These are phyloP conservation scores for Rhinoderma darwinii DNA, from an alignment of 2,113 vertebrate species.

Conservation along the genomic window DNA sequence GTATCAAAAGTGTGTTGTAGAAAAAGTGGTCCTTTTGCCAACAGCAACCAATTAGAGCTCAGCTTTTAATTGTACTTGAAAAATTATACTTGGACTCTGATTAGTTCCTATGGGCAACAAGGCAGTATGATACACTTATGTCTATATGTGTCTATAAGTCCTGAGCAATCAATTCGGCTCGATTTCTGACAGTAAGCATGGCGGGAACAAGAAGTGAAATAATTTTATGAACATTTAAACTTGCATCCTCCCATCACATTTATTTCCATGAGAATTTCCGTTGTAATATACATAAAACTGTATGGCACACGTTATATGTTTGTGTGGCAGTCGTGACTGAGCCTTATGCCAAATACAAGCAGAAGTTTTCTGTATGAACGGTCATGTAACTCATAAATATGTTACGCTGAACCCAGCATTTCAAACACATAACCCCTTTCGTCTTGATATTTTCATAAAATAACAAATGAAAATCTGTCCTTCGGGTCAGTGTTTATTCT, in stretches of 20 bases:
- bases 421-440: too few species aligned
- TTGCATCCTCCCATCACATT: not conserved
- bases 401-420: not conserved
- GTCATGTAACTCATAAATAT: not conserved
- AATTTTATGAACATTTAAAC: not conserved
- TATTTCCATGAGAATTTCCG: not conserved
- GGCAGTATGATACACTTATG: not conserved
- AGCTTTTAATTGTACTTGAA: not conserved
- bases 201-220: too few species aligned
- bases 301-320: not conserved
- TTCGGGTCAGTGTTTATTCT: not conserved
- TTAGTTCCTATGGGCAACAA: not conserved
- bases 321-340: not conserved
- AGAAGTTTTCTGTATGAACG: not conserved
- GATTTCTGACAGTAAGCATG: too few species aligned
- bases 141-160: too few species aligned
- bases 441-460: not conserved
- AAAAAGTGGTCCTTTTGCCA: not conserved
- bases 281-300: not conserved
- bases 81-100: not conserved
- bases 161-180: too few species aligned
- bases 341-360: conserved; percentile 15
- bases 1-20: not conserved
- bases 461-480: not conserved
- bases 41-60: not conserved